Evolutionary conservation across 1,140 invertebrate species (phyloP), one percentile per base, ranked within the genome.

Genomic region (Drosophila pseudoananassae): DNA sequence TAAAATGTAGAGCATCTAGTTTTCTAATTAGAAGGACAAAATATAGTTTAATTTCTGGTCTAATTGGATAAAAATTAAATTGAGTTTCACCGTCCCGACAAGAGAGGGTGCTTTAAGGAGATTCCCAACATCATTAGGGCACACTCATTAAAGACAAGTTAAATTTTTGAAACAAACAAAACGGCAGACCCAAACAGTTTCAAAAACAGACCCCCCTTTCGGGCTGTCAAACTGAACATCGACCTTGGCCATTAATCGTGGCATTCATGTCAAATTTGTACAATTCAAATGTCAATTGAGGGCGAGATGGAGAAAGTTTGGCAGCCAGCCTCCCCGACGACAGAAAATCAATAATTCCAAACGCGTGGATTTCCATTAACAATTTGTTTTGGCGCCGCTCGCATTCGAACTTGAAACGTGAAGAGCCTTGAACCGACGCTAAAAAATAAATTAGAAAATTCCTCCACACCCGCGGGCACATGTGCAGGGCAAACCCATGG

Each of bases 391-490:
- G 75, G 70, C 78, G 71, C 25, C 69, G 59, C n/a, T 52, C 50
- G 59, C 72, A 76, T 47, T 64, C 76, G 70, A 77, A 77, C 72
- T 77, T 76, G 76, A 72, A 77, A 79, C 76, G 59, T 61, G 57
- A 80, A 75, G 65, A 66, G 81, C 85, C 85, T 90, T 90, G 85
- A 90, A 90, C 75, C 74, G 84, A 75, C 78, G 70, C 81, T 78
- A 84, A 79, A 88, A 88, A 90, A 87, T 90, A 90, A 90, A 90
- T 90, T 88, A 90, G 71, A 88, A 90, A 90, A 90, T 90, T 90
- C 88, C 79, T 55, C 79, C 79, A 72, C 83, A 82, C 84, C 60
- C 68, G 76, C 56, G 51, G 61, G 33, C 82, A 87, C 83, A 87
- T 87, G 76, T 87, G 82, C 71, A 64, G 46, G 43, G 7, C 14